phyloP scores from a whole-genome alignment of 1,140 invertebrate genomes.

The Tetragonula clypearis region DNA sequence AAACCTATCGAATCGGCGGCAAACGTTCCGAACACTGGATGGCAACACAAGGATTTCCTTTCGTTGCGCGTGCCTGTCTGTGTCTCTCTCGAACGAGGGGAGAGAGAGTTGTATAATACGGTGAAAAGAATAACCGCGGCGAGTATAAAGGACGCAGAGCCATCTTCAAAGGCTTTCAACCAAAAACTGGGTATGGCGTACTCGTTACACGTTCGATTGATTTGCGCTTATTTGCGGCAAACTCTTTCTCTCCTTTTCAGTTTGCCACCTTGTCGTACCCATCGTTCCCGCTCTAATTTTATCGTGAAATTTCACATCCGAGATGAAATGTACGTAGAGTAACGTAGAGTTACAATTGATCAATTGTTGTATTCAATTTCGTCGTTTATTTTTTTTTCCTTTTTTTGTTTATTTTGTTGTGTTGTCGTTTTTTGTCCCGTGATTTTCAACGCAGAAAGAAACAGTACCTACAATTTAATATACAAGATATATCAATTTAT shows the following conservation, averaged over 20 bases:
- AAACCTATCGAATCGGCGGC: conserved; percentile 1
- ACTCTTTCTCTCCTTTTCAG: neutral
- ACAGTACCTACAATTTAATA: too few species aligned
- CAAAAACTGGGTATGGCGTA: conserved; percentile 61
- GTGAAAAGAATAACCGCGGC: conserved; percentile 38
- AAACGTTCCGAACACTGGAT: neutral
- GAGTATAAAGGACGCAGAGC: conserved; percentile 37
- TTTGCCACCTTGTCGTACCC: neutral
- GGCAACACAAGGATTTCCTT: conserved; percentile 6
- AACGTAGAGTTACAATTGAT: too few species aligned
- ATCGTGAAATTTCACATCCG: too few species aligned
- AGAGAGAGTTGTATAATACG: neutral
- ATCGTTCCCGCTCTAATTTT: conserved; percentile 3
- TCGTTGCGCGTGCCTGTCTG: neutral
- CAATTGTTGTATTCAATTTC: too few species aligned
- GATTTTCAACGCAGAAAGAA: too few species aligned
- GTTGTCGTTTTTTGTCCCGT: too few species aligned
- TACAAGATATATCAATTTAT: too few species aligned
- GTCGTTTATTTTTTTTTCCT: too few species aligned
- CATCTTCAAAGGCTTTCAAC: conserved; percentile 46
- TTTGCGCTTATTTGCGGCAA: conserved; percentile 40
- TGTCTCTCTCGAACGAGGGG: neutral
- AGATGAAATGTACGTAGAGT: neutral
- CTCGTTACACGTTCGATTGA: conserved; percentile 67
- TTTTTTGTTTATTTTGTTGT: too few species aligned